Base-by-base conservation (phyloP, 2,113 vertebrate species). In the Neofelis nebulosa region DNA sequence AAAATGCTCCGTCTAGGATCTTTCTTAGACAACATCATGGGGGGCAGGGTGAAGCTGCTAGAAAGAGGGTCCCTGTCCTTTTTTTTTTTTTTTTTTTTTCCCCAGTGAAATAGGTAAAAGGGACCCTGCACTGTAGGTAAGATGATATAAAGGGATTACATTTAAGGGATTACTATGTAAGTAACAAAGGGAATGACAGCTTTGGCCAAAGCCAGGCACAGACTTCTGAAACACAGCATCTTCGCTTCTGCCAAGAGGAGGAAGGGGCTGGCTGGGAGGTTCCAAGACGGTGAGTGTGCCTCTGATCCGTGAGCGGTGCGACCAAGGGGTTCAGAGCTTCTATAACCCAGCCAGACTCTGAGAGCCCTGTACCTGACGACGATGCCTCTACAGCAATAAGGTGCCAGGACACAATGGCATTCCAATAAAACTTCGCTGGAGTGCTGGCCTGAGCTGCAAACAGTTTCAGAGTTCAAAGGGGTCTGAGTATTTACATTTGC, bases 401-500 rank as follows among this genome's bases (percentile, higher is more conserved):
- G 73, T 65, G 19, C 61, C 50, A 7, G 50, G 55, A 73, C 0
- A 0, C 6, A 4, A 31, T 81, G 74, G 69, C 4, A 25, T 25
- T 79, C 79, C 61, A 31, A 18, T 16, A 27, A 89, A n/a, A 2
- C 69, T 7, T 48, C 82, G 94, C 92, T 82, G 18, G 95, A 92
- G 55, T 27, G 36, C 45, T 25, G 95, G 92, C 83, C 25, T 81
- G 21, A 71, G 91, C 96, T 96, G 93, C 96, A 96, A 76, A 71
- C 89, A 80, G 68, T 31, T 55, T 93, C 66, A 63, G 87, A 95
- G 33, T 95, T 95, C 41, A 97, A 96, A 98, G 68, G 82, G 95
- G 57, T 95, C 97, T 97, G 94, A 97, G 97, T 94, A 84, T 27
- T 92, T 93, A 69, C 92, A 69, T 57, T 97, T 95, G 48, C 50